phyloP scores from a whole-genome alignment of 2,888 invertebrate genomes.

The Candidula unifasciata region DNA sequence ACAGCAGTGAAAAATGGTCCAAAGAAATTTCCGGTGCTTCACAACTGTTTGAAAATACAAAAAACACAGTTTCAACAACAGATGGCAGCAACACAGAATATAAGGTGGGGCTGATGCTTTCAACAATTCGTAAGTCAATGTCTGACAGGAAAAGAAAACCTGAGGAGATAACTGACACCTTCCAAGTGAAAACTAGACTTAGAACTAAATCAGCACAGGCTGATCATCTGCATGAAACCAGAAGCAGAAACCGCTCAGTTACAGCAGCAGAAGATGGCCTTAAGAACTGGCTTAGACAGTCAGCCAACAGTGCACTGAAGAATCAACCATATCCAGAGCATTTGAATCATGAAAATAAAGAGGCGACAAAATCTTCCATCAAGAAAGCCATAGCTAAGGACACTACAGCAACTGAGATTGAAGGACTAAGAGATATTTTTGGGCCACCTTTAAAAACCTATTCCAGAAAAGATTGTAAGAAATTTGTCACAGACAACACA shows the following conservation, averaged over 20 bases:
- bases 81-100: not conserved
- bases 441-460: conserved; percentile 14
- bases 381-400: not conserved
- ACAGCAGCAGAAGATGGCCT: not conserved
- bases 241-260: not conserved
- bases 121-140: conserved; percentile 28
- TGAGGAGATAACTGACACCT: not conserved
- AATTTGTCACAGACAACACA: not conserved
- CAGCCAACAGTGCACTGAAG: not conserved
- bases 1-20: no score
- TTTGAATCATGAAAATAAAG: not conserved
- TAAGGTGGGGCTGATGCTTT: conserved; percentile 17
- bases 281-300: conserved; percentile 23
- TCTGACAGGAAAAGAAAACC: not conserved
- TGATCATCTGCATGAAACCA: not conserved
- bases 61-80: no score
- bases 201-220: conserved; percentile 39
- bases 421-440: not conserved
- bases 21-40: no score
- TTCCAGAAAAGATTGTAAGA: conserved; percentile 9
- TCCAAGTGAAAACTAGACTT: conserved; percentile 19
- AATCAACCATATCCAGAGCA: not conserved
- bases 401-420: not conserved
- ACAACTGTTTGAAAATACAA: no score
- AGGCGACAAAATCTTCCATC: not conserved